phyloP scores from a whole-genome alignment of 1,140 invertebrate species.

The Trichogramma pretiosum region DNA sequence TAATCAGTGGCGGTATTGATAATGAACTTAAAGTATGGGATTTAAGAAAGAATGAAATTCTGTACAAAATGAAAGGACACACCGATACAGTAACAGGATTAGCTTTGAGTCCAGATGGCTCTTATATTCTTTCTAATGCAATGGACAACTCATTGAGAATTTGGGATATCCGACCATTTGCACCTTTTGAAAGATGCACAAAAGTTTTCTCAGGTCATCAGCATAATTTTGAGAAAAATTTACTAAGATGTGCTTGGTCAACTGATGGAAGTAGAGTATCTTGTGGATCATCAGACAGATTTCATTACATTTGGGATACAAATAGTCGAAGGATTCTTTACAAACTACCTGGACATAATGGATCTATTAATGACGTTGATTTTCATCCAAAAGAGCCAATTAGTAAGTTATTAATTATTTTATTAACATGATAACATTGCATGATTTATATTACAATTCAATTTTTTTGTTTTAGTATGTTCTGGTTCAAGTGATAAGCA shows the following conservation, averaged over 20 bases:
- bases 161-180: slow-evolving; percentile 72
- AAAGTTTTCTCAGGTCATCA: slow-evolving; percentile 90
- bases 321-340: slow-evolving; percentile 84
- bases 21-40: slow-evolving; percentile 99
- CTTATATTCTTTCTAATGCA: slow-evolving; percentile 87
- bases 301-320: slow-evolving; percentile 96
- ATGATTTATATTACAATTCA: slow-evolving; percentile 8
- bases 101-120: slow-evolving; percentile 87
- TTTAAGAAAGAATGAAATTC: slow-evolving; percentile 77
- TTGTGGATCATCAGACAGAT: slow-evolving; percentile 89
- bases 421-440: slow-evolving; percentile 22
- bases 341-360: slow-evolving; percentile 96
- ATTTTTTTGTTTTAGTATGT: slow-evolving; percentile 54
- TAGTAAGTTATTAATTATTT: slow-evolving; percentile 43
- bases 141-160: slow-evolving; percentile 91
- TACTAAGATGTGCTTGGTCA: slow-evolving; percentile 69
- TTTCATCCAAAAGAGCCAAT: slow-evolving; percentile 95
- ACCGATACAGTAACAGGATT: slow-evolving; percentile 93
- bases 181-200: slow-evolving; percentile 85
- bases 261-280: slow-evolving; percentile 70
- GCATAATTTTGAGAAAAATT: slow-evolving; percentile 97
- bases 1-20: slow-evolving; percentile 87
- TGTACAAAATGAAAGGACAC: slow-evolving; percentile 80
- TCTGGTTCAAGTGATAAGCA: slow-evolving; percentile 95
- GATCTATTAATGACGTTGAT: slow-evolving; percentile 92